Conservation (phyloP, 2,797 vertebrate species). For the Selene dorsalis region DNA sequence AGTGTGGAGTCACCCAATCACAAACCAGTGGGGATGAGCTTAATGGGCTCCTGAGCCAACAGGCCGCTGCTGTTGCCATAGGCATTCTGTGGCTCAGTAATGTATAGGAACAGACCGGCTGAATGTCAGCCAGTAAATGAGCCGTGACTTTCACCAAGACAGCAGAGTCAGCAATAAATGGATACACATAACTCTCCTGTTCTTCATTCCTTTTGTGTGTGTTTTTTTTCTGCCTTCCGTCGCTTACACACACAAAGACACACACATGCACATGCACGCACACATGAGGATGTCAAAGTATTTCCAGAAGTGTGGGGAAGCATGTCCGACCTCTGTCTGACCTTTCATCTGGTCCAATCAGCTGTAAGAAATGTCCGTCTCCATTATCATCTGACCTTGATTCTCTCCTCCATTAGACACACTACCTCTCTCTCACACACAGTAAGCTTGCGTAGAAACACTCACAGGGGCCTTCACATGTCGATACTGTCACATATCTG, state of each 20-base stretch:
- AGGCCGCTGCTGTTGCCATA: conserved; percentile 47
- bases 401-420: conserved; percentile 55
- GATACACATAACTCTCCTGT: conserved; percentile 62
- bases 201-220: conserved; percentile 42
- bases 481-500: conserved; percentile 1
- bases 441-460: background rate
- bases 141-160: conserved; percentile 74
- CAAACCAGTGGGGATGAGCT: conserved; percentile 31
- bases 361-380: conserved; percentile 44
- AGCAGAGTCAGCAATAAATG: conserved; percentile 70
- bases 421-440: background rate
- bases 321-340: conserved; percentile 58
- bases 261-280: conserved; percentile 10
- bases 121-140: conserved; percentile 78
- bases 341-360: conserved; percentile 65
- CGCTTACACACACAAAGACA: conserved; percentile 7
- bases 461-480: conserved; percentile 15
- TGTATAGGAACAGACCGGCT: conserved; percentile 55
- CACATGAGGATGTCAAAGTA: conserved; percentile 31
- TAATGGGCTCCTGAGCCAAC: conserved; percentile 29
- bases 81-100: conserved; percentile 49
- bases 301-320: conserved; percentile 48
- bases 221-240: conserved; percentile 29
- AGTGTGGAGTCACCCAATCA: conserved; percentile 21
- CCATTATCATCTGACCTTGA: conserved; percentile 65